Conservation (phyloP, 2,797 vertebrate species). For the Molossus molossus region DNA sequence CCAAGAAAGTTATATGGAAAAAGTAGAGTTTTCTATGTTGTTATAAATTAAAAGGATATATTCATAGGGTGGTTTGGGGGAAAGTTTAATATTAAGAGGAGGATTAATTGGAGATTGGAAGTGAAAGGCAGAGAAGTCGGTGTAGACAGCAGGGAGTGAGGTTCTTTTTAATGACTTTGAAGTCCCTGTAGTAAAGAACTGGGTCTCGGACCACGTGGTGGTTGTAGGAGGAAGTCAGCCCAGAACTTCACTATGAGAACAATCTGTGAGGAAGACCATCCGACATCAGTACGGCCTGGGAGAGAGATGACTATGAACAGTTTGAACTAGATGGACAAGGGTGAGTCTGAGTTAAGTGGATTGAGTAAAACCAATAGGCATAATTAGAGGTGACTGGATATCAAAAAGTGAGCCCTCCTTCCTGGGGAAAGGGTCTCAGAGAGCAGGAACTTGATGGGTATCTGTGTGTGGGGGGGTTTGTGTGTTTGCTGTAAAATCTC, state of each 20-base stretch:
- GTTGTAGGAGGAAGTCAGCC: background rate
- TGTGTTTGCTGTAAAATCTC: background rate
- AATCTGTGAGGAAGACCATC: background rate
- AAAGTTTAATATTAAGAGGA: constrained; percentile 7
- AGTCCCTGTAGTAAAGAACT: background rate
- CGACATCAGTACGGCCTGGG: background rate
- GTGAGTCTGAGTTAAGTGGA: background rate
- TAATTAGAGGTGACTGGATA: background rate
- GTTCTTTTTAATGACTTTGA: background rate
- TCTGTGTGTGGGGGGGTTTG: rapidly evolving
- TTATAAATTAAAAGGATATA: background rate
- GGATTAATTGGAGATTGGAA: background rate
- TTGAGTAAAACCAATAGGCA: background rate
- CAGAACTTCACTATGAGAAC: background rate
- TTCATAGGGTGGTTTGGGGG: background rate
- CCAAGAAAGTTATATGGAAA: background rate
- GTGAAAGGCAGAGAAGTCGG: constrained; percentile 22
- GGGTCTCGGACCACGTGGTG: background rate
- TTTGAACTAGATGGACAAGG: background rate
- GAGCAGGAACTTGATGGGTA: background rate
- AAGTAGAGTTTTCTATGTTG: background rate
- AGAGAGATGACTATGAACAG: background rate
- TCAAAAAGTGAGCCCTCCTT: background rate
- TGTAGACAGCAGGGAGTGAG: background rate
- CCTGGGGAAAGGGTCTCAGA: background rate